Conservation (phyloP, 1,140 invertebrate species). For the Schlechtendalia chinensis region DNA sequence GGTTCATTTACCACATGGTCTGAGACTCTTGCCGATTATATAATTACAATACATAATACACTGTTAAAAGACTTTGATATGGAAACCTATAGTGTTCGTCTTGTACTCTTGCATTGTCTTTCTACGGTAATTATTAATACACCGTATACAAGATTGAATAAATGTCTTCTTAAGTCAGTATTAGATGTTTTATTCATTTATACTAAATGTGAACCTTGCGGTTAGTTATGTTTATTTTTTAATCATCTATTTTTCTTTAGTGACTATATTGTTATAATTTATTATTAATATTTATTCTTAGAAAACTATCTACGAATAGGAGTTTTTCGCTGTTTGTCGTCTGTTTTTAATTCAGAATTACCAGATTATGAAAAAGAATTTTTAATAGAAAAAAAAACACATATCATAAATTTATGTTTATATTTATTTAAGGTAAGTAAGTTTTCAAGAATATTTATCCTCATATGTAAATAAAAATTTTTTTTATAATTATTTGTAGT, state of each 20-base stretch:
- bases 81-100: conserved; percentile 25
- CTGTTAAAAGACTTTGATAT: conserved; percentile 34
- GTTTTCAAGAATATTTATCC: neutral
- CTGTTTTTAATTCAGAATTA: conserved; percentile 29
- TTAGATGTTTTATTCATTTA: conserved; percentile 1
- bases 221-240: conserved; percentile 12
- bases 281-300: neutral
- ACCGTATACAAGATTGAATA: conserved; percentile 22
- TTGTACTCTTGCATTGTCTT: conserved; percentile 39
- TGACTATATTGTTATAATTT: neutral
- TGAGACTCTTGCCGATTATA: conserved; percentile 45
- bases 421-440: conserved; percentile 47
- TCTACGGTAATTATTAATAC: conserved; percentile 35
- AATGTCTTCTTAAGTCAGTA: conserved; percentile 30
- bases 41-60: conserved; percentile 32
- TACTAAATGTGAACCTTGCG: conserved; percentile 42
- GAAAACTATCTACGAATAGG: conserved; percentile 44
- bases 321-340: conserved; percentile 24
- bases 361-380: conserved; percentile 36
- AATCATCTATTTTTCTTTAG: too few species aligned
- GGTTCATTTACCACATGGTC: conserved; percentile 46
- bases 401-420: conserved; percentile 43
- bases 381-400: neutral
- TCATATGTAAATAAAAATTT: too few species aligned
- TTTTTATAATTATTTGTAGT: too few species aligned